Evolutionary conservation across 1,140 invertebrate species (phyloP).

Genomic region (Grapholita molesta): DNA sequence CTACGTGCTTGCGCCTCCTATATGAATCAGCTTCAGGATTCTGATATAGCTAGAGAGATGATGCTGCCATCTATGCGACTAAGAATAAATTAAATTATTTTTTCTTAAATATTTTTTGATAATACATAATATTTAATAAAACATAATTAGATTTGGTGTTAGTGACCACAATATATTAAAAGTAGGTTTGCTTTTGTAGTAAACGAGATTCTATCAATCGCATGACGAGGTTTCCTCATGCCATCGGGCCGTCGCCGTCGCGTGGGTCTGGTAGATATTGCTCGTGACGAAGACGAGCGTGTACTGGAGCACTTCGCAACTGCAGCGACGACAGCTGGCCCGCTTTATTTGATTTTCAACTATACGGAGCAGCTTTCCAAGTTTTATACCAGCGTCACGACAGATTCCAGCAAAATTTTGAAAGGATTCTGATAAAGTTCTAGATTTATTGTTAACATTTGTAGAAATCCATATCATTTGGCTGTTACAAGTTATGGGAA

Average conservation of each 20-base stretch:
- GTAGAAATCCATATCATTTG: background rate
- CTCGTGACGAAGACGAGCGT: conserved; percentile 44
- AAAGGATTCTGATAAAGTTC: conserved; percentile 35
- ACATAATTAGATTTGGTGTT: background rate
- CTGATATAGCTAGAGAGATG: too few relatives aligned
- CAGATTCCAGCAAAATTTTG: conserved; percentile 26
- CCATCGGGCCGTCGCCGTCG: conserved; percentile 31
- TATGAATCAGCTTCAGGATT: too few relatives aligned
- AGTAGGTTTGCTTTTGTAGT: background rate
- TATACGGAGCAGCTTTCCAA: conserved; percentile 37
- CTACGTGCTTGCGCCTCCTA: too few relatives aligned
- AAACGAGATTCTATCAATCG: background rate
- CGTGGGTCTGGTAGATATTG: conserved; percentile 38
- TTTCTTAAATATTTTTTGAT: too few relatives aligned
- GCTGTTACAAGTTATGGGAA: background rate
- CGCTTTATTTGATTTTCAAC: conserved; percentile 62
- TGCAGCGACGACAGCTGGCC: conserved; percentile 52
- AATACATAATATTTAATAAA: too few relatives aligned
- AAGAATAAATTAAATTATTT: too few relatives aligned
- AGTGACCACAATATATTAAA: background rate
- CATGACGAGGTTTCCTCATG: conserved; percentile 28
- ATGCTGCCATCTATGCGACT: too few relatives aligned
- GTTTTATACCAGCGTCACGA: conserved; percentile 34
- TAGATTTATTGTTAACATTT: conserved; percentile 22
- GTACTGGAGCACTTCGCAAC: conserved; percentile 42